phyloP scores from a whole-genome alignment of 2,797 vertebrate species.

The Rousettus madagascariensis region DNA sequence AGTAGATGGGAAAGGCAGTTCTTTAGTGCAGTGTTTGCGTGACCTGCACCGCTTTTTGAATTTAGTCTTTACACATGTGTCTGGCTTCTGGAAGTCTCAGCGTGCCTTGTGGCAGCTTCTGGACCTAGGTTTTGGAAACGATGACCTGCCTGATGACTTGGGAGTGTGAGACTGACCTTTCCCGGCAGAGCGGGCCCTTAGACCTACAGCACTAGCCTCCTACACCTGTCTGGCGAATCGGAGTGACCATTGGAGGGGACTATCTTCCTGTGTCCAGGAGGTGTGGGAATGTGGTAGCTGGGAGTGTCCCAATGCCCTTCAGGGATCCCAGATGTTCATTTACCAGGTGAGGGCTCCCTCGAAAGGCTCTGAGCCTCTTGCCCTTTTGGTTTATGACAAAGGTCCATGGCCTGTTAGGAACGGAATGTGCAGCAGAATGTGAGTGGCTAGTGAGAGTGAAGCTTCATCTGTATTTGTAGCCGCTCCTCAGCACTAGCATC shows the following conservation, averaged over 20 bases:
- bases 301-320: not conserved
- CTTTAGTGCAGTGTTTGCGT: not conserved
- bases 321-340: not conserved
- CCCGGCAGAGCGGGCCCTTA: not conserved
- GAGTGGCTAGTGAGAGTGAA: no score
- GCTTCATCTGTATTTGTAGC: no score
- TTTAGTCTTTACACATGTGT: not conserved
- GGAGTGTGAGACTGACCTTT: not conserved
- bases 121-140: not conserved
- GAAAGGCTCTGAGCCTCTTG: not conserved
- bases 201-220: no score
- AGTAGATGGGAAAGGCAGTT: not conserved
- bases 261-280: not conserved
- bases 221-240: not conserved
- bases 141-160: no score
- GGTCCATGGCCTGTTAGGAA: no score
- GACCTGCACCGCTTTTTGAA: not conserved
- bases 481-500: no score
- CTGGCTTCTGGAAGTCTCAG: not conserved
- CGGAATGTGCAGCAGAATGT: no score
- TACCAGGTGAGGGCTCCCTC: not conserved
- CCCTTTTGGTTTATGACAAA: not conserved
- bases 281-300: not conserved
- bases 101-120: no score
- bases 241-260: not conserved